Evolutionary conservation across 2,113 vertebrate genomes (phyloP).

Genomic region (Campylorhamphus procurvoides): DNA sequence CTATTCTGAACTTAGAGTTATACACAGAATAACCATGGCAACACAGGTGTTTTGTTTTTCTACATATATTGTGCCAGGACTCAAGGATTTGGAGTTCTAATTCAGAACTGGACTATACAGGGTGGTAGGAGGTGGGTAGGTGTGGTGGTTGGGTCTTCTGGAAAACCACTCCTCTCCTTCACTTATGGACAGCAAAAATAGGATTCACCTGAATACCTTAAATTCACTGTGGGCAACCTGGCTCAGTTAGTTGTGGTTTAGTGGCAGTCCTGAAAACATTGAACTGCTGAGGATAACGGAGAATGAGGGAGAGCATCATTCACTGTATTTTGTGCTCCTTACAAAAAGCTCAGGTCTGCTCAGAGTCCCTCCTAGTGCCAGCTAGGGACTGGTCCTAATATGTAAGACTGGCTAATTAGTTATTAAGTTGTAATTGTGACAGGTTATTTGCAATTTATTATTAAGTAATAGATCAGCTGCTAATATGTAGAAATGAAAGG

Average conservation of each 20-base stretch:
- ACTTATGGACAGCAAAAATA: background rate
- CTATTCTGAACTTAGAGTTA: background rate
- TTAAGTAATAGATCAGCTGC: background rate
- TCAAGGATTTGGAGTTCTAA: background rate
- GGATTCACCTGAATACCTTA: background rate
- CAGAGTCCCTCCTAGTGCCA: background rate
- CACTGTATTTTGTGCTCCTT: background rate
- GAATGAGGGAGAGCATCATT: fast-evolving
- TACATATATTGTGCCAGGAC: background rate
- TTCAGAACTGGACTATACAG: background rate
- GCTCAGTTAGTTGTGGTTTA: background rate
- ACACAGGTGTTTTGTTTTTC: background rate
- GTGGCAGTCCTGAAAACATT: background rate
- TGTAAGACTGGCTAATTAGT: background rate
- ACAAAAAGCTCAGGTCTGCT: background rate
- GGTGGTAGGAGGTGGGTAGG: background rate
- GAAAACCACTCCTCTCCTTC: background rate
- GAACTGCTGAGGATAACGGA: background rate
- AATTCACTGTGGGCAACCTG: background rate
- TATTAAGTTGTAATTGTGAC: background rate
- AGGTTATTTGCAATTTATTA: background rate
- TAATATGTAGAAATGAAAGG: background rate
- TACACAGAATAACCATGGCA: background rate
- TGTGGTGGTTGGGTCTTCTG: background rate
- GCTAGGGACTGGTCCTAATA: background rate